Evolutionary conservation across 2,888 invertebrate species (phyloP).

Genomic region (Ditylenchus weischeri): DNA sequence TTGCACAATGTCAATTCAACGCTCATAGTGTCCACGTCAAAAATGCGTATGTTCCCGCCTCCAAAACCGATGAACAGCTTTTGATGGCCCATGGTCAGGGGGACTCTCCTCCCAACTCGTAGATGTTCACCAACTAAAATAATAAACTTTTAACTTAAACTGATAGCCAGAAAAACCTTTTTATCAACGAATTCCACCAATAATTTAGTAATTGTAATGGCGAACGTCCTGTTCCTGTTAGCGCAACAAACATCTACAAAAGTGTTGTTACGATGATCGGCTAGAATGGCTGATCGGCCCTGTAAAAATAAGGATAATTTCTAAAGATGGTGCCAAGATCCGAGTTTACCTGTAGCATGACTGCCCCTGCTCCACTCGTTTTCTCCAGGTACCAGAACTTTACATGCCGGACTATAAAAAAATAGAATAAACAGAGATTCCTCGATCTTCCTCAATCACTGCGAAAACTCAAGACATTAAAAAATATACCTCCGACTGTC

Average conservation of each 20-base stretch:
- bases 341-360: slow-evolving; percentile 16
- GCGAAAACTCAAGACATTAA: slow-evolving; percentile 59
- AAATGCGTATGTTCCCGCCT: slow-evolving; percentile 35
- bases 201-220: slow-evolving; percentile 72
- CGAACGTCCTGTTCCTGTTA: slow-evolving; percentile 81
- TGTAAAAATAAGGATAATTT: slow-evolving; percentile 14
- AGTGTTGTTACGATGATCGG: slow-evolving; percentile 92
- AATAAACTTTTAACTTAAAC: too few relatives aligned
- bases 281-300: slow-evolving; percentile 90
- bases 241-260: slow-evolving; percentile 95
- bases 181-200: slow-evolving; percentile 93
- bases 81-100: slow-evolving; percentile 30
- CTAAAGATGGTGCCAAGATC: background rate
- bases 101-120: slow-evolving; percentile 38
- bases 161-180: slow-evolving; percentile 68
- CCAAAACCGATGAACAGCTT: slow-evolving; percentile 39
- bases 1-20: slow-evolving; percentile 15
- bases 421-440: background rate
- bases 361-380: slow-evolving; percentile 10
- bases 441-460: background rate
- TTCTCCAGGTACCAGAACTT: slow-evolving; percentile 88
- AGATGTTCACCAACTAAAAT: slow-evolving; percentile 33
- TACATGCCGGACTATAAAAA: slow-evolving; percentile 71
- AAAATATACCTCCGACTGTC: slow-evolving; percentile 72
- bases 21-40: slow-evolving; percentile 29